These are phyloP conservation scores for Hyaena hyaena DNA, from an alignment of 2,113 vertebrate genomes.

Conservation along the genomic window DNA sequence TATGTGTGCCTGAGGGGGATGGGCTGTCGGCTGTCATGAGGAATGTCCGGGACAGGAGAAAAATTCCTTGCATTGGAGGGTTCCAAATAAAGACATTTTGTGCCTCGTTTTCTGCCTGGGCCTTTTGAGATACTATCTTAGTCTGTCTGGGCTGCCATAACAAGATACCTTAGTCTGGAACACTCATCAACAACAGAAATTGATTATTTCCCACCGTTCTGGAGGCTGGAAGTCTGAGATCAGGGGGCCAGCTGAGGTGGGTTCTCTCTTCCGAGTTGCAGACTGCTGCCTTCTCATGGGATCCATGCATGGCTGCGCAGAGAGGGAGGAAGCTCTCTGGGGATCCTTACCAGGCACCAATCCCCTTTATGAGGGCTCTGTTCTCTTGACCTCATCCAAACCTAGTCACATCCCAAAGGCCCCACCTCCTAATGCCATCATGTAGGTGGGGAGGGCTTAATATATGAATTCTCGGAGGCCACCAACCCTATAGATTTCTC, in stretches of 20 bases:
- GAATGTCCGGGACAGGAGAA: not conserved
- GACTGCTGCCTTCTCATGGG: not conserved
- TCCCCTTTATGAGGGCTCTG: not conserved
- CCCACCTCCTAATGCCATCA: not conserved
- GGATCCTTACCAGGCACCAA: not conserved
- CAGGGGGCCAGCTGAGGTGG: no score
- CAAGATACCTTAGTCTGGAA: not conserved
- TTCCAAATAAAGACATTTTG: not conserved
- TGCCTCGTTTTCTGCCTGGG: not conserved
- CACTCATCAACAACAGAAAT: not conserved
- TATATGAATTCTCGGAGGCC: not conserved
- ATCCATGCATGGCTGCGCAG: no score
- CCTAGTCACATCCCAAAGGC: not conserved
- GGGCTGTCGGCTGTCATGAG: not conserved
- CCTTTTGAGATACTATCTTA: not conserved
- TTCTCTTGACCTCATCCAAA: not conserved
- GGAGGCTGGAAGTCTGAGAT: not conserved
- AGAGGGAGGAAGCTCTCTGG: not conserved
- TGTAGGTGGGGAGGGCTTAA: not conserved
- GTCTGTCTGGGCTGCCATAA: not conserved
- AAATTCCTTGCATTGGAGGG: not conserved
- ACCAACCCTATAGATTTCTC: not conserved
- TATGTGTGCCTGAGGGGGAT: no score
- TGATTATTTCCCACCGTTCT: not conserved
- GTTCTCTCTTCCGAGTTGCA: not conserved